Evolutionary conservation across 2,888 invertebrate genomes (phyloP).

Genomic region (Nycteola revayana): DNA sequence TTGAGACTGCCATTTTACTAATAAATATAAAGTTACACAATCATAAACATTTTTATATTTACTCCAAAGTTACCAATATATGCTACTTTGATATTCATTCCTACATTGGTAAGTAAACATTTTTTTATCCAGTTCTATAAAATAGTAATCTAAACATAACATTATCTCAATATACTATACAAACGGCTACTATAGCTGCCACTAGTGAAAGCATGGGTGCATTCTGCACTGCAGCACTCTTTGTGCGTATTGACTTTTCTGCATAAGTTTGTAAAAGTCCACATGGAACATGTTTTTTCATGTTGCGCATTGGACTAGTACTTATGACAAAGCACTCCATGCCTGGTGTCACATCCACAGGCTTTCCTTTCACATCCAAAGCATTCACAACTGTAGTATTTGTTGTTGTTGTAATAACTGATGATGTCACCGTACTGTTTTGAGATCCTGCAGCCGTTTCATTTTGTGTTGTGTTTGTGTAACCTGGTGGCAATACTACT

Average conservation of each 20-base stretch:
- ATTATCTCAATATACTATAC: slow-evolving; percentile 29
- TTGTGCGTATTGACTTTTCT: slow-evolving; percentile 50
- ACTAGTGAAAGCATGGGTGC: slow-evolving; percentile 51
- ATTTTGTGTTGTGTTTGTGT: slow-evolving; percentile 23
- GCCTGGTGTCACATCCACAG: slow-evolving; percentile 62
- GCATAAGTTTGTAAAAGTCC: slow-evolving; percentile 66
- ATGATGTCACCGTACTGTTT: slow-evolving; percentile 42
- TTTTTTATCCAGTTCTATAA: no score
- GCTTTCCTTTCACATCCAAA: slow-evolving; percentile 67
- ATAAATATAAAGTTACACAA: no score
- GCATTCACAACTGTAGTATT: slow-evolving; percentile 63
- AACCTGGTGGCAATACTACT: background rate
- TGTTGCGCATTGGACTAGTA: slow-evolving; percentile 42
- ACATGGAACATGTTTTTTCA: slow-evolving; percentile 61
- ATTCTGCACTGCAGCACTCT: slow-evolving; percentile 52
- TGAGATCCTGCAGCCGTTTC: slow-evolving; percentile 24
- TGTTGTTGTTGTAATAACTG: slow-evolving; percentile 51
- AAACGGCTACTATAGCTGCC: slow-evolving; percentile 42
- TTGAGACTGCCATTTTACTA: no score
- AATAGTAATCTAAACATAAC: no score
- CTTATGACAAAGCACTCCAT: slow-evolving; percentile 68
- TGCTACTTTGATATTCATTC: no score
- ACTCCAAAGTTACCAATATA: no score
- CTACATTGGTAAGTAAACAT: no score
- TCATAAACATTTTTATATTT: no score